A percentile compares a stretch with the other conserved stretches of the same genome.
phyloP scores from a whole-genome alignment of 1,140 invertebrate species.

The Drosophila arawakana region DNA sequence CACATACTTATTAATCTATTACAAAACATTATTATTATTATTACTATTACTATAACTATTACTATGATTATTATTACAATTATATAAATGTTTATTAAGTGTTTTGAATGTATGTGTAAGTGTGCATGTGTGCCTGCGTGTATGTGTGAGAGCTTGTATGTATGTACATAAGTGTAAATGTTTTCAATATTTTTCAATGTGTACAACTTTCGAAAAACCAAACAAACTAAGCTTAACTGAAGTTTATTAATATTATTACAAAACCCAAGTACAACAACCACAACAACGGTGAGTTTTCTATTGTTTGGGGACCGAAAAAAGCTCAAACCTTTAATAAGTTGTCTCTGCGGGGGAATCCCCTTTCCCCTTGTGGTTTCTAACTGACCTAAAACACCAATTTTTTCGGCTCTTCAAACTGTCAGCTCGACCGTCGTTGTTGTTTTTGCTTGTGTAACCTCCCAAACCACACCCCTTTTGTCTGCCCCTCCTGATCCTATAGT shows the following conservation, averaged over 20 bases:
- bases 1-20: slow-evolving; percentile 68
- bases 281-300: slow-evolving; percentile 55
- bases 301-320: slow-evolving; percentile 59
- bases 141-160: slow-evolving; percentile 65
- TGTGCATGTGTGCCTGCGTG: slow-evolving; percentile 49
- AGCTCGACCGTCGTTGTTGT: slow-evolving; percentile 55
- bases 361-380: slow-evolving; percentile 20
- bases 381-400: slow-evolving; percentile 81
- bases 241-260: slow-evolving; percentile 78
- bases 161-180: slow-evolving; percentile 79
- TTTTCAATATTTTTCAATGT: slow-evolving; percentile 68
- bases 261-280: slow-evolving; percentile 12
- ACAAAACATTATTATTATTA: slow-evolving; percentile 63
- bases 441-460: neutral
- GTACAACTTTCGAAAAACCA: slow-evolving; percentile 24
- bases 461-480: neutral
- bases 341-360: slow-evolving; percentile 16
- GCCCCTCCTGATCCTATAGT: slow-evolving; percentile 14
- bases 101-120: slow-evolving; percentile 74
- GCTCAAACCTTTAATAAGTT: slow-evolving; percentile 78
- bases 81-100: slow-evolving; percentile 79
- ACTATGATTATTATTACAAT: slow-evolving; percentile 61
- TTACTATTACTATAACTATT: slow-evolving; percentile 25
- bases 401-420: slow-evolving; percentile 53
- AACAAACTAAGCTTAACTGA: slow-evolving; percentile 67